phyloP scores from a whole-genome alignment of 2,113 vertebrate species.

The Semicossyphus pulcher region DNA sequence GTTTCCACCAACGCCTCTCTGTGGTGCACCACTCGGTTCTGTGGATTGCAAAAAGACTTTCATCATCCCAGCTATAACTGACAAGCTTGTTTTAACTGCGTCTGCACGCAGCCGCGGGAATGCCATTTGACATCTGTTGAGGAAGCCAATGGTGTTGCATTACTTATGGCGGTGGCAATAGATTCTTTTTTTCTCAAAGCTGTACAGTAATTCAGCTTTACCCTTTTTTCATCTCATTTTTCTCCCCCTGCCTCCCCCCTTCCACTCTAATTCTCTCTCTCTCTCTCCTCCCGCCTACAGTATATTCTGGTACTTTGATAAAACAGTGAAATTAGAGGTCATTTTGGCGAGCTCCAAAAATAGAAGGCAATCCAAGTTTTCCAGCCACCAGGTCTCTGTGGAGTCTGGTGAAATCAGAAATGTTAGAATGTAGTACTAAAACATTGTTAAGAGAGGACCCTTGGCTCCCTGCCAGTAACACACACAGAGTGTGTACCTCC shows the following conservation, averaged over 20 bases:
- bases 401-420: constrained; percentile 68
- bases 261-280: not conserved
- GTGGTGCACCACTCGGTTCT: constrained; percentile 52
- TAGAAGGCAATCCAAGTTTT: constrained; percentile 73
- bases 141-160: constrained; percentile 54
- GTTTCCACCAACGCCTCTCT: constrained; percentile 52
- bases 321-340: constrained; percentile 78
- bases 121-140: constrained; percentile 60
- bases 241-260: not conserved
- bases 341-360: constrained; percentile 68
- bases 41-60: constrained; percentile 51
- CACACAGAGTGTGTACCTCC: not conserved
- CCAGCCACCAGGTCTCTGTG: constrained; percentile 64
- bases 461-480: constrained; percentile 25
- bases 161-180: constrained; percentile 26
- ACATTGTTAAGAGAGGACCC: constrained; percentile 47
- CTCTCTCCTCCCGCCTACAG: constrained; percentile 13
- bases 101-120: constrained; percentile 56
- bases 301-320: constrained; percentile 55
- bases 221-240: constrained; percentile 25
- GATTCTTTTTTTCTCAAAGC: constrained; percentile 12
- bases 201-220: constrained; percentile 30
- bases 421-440: constrained; percentile 57
- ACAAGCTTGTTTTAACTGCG: constrained; percentile 62
- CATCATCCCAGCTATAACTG: constrained; percentile 61